These are phyloP conservation scores for Synchiropus splendidus DNA, from an alignment of 2,113 vertebrate species.

Conservation along the genomic window DNA sequence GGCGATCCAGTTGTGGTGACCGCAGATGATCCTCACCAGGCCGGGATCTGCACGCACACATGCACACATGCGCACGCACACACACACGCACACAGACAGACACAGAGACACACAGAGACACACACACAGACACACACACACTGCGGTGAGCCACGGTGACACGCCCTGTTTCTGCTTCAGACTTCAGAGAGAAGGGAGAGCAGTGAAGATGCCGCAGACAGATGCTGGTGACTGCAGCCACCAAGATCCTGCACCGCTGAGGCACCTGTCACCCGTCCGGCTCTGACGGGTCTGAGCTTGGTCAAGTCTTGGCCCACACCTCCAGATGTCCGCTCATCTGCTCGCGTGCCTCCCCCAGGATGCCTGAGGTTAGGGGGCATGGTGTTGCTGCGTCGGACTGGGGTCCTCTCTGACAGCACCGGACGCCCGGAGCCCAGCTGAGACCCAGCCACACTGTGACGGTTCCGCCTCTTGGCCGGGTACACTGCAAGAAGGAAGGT, in stretches of 20 bases:
- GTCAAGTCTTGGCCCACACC: no score
- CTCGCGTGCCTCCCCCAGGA: constrained; percentile 68
- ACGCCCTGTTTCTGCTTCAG: no score
- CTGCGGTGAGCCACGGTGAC: no score
- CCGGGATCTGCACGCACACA: constrained; percentile 67
- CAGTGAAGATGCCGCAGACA: no score
- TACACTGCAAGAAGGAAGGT: constrained; percentile 56
- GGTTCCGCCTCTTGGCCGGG: constrained; percentile 75
- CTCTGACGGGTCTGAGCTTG: background rate
- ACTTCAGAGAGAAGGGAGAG: no score
- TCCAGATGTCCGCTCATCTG: constrained; percentile 65
- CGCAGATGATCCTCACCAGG: constrained; percentile 80
- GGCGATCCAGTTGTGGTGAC: constrained; percentile 89
- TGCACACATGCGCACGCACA: constrained; percentile 19
- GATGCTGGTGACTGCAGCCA: no score
- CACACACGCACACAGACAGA: constrained; percentile 5
- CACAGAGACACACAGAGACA: background rate
- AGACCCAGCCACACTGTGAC: constrained; percentile 77
- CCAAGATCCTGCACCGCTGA: no score
- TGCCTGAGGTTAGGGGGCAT: constrained; percentile 83
- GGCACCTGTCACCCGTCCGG: no score
- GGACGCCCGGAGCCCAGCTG: constrained; percentile 65
- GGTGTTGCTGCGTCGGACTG: constrained; percentile 81
- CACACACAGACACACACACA: no score
- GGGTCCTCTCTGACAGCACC: constrained; percentile 44